phyloP scores from a whole-genome alignment of 2,888 invertebrate species.

The Lasius platythorax region DNA sequence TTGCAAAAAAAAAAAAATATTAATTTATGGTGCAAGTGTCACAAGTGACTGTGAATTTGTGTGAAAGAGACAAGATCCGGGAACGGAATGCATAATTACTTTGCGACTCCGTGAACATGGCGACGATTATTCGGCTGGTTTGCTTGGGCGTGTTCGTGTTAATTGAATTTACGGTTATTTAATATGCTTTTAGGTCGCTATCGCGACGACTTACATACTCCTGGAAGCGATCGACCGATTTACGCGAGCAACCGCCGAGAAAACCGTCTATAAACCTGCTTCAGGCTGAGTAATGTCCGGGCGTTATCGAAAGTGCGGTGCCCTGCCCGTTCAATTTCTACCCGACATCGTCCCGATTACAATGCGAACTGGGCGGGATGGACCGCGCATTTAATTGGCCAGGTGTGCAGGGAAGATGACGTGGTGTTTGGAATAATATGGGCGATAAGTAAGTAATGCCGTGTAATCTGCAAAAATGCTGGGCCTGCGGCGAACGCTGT shows the following conservation, averaged over 20 bases:
- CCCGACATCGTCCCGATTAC: conserved; percentile 71
- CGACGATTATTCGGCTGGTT: conserved; percentile 78
- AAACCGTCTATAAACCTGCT: conserved; percentile 75
- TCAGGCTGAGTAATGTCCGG: conserved; percentile 69
- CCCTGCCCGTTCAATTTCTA: conserved; percentile 66
- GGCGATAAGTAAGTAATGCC: conserved; percentile 45
- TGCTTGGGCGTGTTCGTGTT: conserved; percentile 81
- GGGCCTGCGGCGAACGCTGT: conserved; percentile 1
- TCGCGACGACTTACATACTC: conserved; percentile 68
- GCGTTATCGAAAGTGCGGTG: conserved; percentile 74
- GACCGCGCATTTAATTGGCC: conserved; percentile 69
- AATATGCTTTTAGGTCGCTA: conserved; percentile 81
- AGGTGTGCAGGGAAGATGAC: conserved; percentile 45
- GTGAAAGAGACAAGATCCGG: conserved; percentile 7
- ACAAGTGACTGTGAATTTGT: conserved; percentile 16
- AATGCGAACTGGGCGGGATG: conserved; percentile 61
- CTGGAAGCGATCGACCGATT: conserved; percentile 73
- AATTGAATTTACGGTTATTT: conserved; percentile 85
- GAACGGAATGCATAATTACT: conserved; percentile 80
- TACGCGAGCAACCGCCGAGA: conserved; percentile 33
- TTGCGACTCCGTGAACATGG: conserved; percentile 75
- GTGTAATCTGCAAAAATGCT: conserved; percentile 42
- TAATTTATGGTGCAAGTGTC: conserved; percentile 80
- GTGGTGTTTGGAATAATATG: conserved; percentile 47
- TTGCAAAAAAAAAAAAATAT: conserved; percentile 81